Base-by-base conservation (phyloP, 2,888 invertebrate genomes). In the Tuta absoluta region DNA sequence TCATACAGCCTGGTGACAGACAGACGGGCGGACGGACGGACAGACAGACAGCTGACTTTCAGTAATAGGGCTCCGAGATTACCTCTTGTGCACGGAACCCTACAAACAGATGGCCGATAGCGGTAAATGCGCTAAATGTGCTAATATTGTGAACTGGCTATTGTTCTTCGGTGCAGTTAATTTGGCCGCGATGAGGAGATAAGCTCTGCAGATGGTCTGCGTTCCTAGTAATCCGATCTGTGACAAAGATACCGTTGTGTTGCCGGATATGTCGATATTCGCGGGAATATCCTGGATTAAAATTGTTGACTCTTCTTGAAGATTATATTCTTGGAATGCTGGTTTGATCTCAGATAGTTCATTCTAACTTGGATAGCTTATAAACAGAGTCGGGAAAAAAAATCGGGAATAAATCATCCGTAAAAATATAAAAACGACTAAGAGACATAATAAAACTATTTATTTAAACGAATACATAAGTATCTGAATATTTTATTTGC, bases 171-270 rank as follows among this genome's bases (percentile, higher is more conserved):
- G 61, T 61, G 61, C 61, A 61, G 61, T 61, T 61, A 61, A 61
- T 61, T 61, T 61, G 49, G 61, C 21, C 61, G 49, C 24, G 61
- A 82, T 80, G 69, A 67, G 65, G 67, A 77, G 84, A 85, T 86
- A 82, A 75, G 73, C 70, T 68, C 69, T 70, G 71, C 71, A 79
- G 85, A 84, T 83, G 79, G 75, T 73, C 71, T 67, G 73, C 72
- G 74, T 75, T 79, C 79, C 78, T 76, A 73, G 72, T 76, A 74
- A 73, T 75, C 76, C 76, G 86, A 86, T 86, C 81, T 75, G 79
- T 82, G 83, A 84, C 86, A 83, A 72, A 81, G 85, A 86, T 87
- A 85, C 75, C 75, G 77, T 70, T 73, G 23, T 23, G 24, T 14
- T 23, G 23, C 51, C 21, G 51, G 51, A 53, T 53, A 24, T 53